phyloP scores from a whole-genome alignment of 1,140 invertebrate species.

The Eueides isabella region DNA sequence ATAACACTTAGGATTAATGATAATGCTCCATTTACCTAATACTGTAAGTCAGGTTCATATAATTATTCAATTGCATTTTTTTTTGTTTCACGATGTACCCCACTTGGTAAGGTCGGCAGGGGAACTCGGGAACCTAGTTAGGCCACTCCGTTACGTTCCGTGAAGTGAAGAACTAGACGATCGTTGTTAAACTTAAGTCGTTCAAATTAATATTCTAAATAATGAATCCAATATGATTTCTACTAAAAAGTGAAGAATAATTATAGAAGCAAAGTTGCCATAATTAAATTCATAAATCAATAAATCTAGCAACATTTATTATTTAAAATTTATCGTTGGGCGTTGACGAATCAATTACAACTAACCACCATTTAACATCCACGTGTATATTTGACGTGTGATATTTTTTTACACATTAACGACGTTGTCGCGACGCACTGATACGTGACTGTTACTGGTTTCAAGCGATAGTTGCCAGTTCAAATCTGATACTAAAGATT shows the following conservation, averaged over 20 bases:
- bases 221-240: too few species aligned
- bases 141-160: too few species aligned
- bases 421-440: too few species aligned
- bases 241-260: too few species aligned
- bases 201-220: neutral
- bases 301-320: neutral
- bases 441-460: neutral
- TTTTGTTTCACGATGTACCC: too few species aligned
- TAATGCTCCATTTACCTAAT: constrained; percentile 13
- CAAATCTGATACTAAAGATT: neutral
- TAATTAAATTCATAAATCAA: neutral
- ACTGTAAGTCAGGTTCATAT: constrained; percentile 2
- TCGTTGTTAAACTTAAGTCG: too few species aligned
- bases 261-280: too few species aligned
- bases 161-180: too few species aligned
- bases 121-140: too few species aligned
- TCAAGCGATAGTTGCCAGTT: neutral
- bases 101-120: too few species aligned
- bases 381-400: neutral
- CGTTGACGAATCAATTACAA: neutral
- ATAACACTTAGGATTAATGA: constrained; percentile 35
- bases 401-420: neutral
- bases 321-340: neutral
- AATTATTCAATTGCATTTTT: neutral
- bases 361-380: neutral